These are phyloP conservation scores for Sepiola atlantica DNA, from an alignment of 2,888 invertebrate genomes.

Conservation along the genomic window DNA sequence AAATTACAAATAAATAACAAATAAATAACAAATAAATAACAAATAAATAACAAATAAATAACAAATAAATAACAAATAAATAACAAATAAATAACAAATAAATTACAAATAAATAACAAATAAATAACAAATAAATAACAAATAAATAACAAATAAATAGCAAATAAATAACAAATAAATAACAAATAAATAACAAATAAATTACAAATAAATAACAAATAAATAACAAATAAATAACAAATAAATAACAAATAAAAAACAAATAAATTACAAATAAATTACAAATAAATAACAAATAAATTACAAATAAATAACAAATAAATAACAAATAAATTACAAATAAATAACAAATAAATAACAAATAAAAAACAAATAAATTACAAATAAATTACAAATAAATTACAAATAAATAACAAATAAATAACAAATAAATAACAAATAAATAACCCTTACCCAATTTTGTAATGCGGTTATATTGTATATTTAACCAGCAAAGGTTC, in stretches of 20 bases:
- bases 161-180: background rate
- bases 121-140: no score
- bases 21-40: background rate
- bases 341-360: no score
- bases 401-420: no score
- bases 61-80: background rate
- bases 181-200: background rate
- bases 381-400: no score
- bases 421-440: background rate
- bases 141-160: background rate
- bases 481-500: constrained; percentile 67
- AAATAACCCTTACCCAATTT: constrained; percentile 64
- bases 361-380: background rate
- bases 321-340: background rate
- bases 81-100: background rate
- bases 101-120: background rate
- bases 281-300: no score
- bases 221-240: background rate
- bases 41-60: background rate
- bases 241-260: background rate
- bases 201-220: background rate
- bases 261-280: background rate
- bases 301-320: background rate
- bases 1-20: background rate
- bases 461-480: constrained; percentile 69